Conservation (phyloP, 2,888 invertebrate genomes). For the Unio delphinus region DNA sequence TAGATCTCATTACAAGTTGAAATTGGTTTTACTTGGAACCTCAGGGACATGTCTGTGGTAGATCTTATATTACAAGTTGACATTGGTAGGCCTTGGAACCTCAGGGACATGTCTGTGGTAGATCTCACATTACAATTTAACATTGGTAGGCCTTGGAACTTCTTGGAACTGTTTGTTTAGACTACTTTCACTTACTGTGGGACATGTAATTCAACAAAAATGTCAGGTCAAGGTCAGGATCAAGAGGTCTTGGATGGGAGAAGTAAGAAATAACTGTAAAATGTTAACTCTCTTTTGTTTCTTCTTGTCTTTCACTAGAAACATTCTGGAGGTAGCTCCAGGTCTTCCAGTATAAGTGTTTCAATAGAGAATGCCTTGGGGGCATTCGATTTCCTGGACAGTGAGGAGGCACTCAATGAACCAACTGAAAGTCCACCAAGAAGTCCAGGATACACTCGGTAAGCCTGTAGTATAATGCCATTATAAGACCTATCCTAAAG, state of each 20-base stretch:
- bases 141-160: too few relatives aligned
- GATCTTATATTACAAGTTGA: too few relatives aligned
- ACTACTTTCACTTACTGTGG: background rate
- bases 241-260: background rate
- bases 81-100: too few relatives aligned
- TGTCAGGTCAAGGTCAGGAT: background rate
- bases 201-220: background rate
- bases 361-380: slow-evolving; percentile 74
- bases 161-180: too few relatives aligned
- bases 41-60: too few relatives aligned
- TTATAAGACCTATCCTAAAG: background rate
- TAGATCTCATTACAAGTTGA: too few relatives aligned
- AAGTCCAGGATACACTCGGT: slow-evolving; percentile 24
- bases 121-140: too few relatives aligned
- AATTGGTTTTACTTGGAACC: too few relatives aligned
- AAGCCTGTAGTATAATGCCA: slow-evolving; percentile 4
- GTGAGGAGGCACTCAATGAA: slow-evolving; percentile 67
- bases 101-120: too few relatives aligned
- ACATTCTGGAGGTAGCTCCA: slow-evolving; percentile 58
- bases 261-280: background rate
- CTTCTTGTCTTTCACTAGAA: slow-evolving; percentile 37
- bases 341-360: slow-evolving; percentile 72
- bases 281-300: too few relatives aligned
- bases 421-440: slow-evolving; percentile 18
- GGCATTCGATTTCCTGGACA: slow-evolving; percentile 74